phyloP scores from a whole-genome alignment of 1,140 invertebrate species.

The Ganaspis sp. region DNA sequence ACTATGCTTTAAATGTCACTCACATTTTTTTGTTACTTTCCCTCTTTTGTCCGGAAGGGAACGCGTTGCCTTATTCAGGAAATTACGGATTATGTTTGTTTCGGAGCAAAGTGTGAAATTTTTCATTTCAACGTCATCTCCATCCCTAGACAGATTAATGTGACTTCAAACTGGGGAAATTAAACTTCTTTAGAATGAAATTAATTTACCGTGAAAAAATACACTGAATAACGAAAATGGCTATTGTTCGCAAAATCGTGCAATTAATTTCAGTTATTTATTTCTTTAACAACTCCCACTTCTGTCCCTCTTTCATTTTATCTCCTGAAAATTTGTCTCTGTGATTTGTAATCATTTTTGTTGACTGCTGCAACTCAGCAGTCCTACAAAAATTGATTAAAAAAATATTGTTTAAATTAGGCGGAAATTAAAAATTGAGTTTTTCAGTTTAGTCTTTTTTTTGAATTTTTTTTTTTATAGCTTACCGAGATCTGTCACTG shows the following conservation, averaged over 20 bases:
- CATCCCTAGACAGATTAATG: background rate
- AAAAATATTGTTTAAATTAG: no score
- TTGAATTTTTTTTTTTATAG: background rate
- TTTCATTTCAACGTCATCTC: constrained; percentile 1
- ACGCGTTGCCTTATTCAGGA: background rate
- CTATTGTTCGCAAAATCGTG: constrained; percentile 1
- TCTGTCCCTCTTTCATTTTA: no score
- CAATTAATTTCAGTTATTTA: no score
- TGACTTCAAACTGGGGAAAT: background rate
- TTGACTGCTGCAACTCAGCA: no score
- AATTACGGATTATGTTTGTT: background rate
- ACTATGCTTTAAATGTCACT: background rate
- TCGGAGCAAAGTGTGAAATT: background rate
- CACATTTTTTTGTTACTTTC: background rate
- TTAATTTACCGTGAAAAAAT: background rate
- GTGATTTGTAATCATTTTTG: no score
- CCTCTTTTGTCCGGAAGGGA: background rate
- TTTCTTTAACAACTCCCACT: no score
- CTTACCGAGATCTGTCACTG: constrained; percentile 67
- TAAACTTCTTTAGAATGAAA: background rate
- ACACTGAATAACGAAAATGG: background rate
- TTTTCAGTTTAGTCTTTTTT: background rate
- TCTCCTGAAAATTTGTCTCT: no score
- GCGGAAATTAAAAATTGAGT: no score
- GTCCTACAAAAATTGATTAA: no score